Percentiles rank a stretch among this genome's conserved stretches.
These are phyloP conservation scores for Pelvicachromis taeniatus DNA, from an alignment of 2,113 vertebrate genomes.

Conservation along the genomic window DNA sequence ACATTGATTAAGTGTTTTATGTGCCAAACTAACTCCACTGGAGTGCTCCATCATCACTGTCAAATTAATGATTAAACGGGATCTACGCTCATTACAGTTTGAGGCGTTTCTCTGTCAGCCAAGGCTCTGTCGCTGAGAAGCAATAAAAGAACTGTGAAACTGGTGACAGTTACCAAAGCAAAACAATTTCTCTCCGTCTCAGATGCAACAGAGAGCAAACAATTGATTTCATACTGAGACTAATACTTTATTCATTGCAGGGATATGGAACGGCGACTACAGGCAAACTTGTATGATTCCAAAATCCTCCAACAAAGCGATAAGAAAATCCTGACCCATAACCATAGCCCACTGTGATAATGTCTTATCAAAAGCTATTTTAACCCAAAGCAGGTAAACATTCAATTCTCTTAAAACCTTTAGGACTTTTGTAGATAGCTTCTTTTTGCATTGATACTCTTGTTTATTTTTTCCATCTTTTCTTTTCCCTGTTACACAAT, in stretches of 20 bases:
- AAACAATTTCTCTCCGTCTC: constrained; percentile 43
- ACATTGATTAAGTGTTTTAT: not conserved
- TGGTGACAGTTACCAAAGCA: constrained; percentile 39
- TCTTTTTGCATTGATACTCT: not conserved
- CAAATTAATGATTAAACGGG: constrained; percentile 37
- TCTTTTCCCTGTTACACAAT: not conserved
- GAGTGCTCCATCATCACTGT: constrained; percentile 5
- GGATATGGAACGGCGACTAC: constrained; percentile 28
- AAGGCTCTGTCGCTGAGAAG: constrained; percentile 6
- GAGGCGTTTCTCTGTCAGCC: constrained; percentile 16
- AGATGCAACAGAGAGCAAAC: constrained; percentile 48
- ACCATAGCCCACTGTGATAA: constrained; percentile 15
- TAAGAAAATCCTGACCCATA: constrained; percentile 21
- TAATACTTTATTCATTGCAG: constrained; percentile 50
- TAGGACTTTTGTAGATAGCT: not conserved
- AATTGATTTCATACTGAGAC: constrained; percentile 45
- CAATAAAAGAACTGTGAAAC: constrained; percentile 34
- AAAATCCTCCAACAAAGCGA: constrained; percentile 44
- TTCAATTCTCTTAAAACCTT: constrained; percentile 18
- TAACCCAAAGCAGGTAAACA: constrained; percentile 15
- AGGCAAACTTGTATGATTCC: constrained; percentile 21
- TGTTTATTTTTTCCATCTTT: not conserved
- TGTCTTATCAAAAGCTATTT: constrained; percentile 25
- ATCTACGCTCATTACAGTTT: constrained; percentile 30
- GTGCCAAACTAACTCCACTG: not conserved